phyloP scores from a whole-genome alignment of 2,888 invertebrate genomes.

The Vandiemenella viatica region DNA sequence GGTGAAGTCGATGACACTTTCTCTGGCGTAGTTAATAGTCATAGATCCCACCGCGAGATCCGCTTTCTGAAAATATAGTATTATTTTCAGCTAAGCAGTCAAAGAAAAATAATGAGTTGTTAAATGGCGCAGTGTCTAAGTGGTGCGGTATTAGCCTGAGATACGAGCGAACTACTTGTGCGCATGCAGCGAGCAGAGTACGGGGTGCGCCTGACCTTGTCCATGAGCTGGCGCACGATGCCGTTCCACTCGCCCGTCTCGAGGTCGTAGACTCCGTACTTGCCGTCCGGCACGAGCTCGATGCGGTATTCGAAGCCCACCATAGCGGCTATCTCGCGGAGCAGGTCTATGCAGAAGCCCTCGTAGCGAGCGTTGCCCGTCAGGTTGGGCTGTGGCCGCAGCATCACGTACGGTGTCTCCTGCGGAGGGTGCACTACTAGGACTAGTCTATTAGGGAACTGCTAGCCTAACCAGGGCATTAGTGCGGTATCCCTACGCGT shows the following conservation, averaged over 20 bases:
- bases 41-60: constrained; percentile 93
- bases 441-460: too few relatives aligned
- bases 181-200: neutral
- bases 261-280: constrained; percentile 58
- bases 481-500: too few relatives aligned
- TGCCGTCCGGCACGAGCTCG: constrained; percentile 45
- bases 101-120: too few relatives aligned
- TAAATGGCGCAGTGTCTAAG: too few relatives aligned
- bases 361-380: constrained; percentile 49
- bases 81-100: too few relatives aligned
- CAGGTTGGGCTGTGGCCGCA: constrained; percentile 33
- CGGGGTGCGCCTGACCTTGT: constrained; percentile 34
- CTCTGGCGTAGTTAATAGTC: constrained; percentile 93
- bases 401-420: constrained; percentile 43
- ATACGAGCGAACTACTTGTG: neutral
- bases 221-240: constrained; percentile 47
- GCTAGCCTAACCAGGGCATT: too few relatives aligned
- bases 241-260: constrained; percentile 62
- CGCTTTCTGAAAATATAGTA: constrained; percentile 60
- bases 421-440: constrained; percentile 21
- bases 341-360: constrained; percentile 58
- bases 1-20: constrained; percentile 91
- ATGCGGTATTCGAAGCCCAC: constrained; percentile 53
- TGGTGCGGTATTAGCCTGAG: too few relatives aligned
- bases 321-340: constrained; percentile 44